Evolutionary conservation across 2,113 vertebrate genomes (phyloP), one percentile per base, ranked within the genome.

Genomic region (Balaenoptera acutorostrata): DNA sequence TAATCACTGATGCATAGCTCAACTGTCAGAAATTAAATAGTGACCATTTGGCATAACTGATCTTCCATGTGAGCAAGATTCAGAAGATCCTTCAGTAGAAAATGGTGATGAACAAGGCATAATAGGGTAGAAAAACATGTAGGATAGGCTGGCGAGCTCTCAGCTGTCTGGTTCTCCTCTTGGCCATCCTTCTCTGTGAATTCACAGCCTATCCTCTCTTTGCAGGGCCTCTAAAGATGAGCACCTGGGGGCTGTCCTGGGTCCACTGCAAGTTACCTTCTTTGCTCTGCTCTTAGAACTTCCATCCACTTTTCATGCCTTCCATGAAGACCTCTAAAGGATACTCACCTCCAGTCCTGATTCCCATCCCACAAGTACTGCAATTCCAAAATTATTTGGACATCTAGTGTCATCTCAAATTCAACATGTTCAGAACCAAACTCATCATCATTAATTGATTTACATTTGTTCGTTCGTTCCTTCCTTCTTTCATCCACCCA

Each of bases 361-460:
- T 39, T 87, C 20, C 59, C 21, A 10, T 59, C 23, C n/a, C 23
- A 55, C 44, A 83, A 71, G 44, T 75, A 29, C 49, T 71, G 11
- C n/a, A 66, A 71, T 90, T 95, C 29, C 71, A 83, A 90, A 97
- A 85, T 31, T 83, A 75, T 82, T 13, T 74, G 72, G 20, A 77
- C 18, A 87, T 87, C 74, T 83, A 23, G 2, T 87, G 41, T 69
- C 31, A 75, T 75, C 49, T 92, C 49, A 90, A 46, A 92, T 87
- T 96, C 57, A 86, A 57, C 57, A 49, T 86, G 49, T 77, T 89
- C 31, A 84, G 41, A 90, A 52, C 18, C 49, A 84, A 84, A 81
- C 44, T 77, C 33, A 80, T 52, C 46, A 86, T 14, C 13, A 96
- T 55, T 31, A 18, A 66, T 17, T 55, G 33, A 88, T 12, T 1